Base-by-base conservation (phyloP, 1,140 invertebrate genomes). In the Anthonomus grandis region DNA sequence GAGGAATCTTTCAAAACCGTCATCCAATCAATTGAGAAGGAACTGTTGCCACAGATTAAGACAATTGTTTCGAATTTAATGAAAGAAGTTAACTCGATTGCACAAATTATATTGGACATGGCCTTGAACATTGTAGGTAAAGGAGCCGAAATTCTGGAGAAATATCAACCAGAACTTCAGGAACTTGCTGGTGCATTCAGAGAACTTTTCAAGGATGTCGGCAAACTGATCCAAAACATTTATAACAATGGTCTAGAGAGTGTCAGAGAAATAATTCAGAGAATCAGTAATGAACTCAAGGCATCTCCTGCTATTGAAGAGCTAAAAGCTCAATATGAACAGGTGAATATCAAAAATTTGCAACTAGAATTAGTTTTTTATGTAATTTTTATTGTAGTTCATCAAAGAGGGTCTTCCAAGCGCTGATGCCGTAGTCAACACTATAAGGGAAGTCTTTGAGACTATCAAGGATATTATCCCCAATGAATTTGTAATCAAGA, bases 111-210 rank as follows among this genome's bases (percentile, higher is more conserved):
- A 0, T 59, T 76, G 0, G 79, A 83, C 31, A 59, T 82, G 0
- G 72, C 67, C 0, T 75, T 79, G 0, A 74, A 76, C 46, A 78
- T 81, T 49, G 51, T 81, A 4, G 79, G 78, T 9, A 70, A 81
- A 21, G 38, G 80, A 25, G 62, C 75, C 1, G 74, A 79, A 50
- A 66, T 85, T 60, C 69, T 84, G 37, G 81, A 85, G 36, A 71
- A 78, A 51, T 79, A 84, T 65, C 82, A 85, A 59, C 79, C 81
- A 4, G 83, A 86, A 58, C 65, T 90, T 2, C 81, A 88, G 52
- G 81, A 84, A 56, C 69, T 87, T 10, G 70, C 79, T 22, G 76
- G 78, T 24, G 65, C 76, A 0, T 60, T 82, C 12, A 42, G 59
- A 8, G 63, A 64, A 50, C 24, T 67, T 5, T 55, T 51, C n/a